Base-by-base conservation (phyloP, 2,797 vertebrate species). In the Melanotaenia boesemani region DNA sequence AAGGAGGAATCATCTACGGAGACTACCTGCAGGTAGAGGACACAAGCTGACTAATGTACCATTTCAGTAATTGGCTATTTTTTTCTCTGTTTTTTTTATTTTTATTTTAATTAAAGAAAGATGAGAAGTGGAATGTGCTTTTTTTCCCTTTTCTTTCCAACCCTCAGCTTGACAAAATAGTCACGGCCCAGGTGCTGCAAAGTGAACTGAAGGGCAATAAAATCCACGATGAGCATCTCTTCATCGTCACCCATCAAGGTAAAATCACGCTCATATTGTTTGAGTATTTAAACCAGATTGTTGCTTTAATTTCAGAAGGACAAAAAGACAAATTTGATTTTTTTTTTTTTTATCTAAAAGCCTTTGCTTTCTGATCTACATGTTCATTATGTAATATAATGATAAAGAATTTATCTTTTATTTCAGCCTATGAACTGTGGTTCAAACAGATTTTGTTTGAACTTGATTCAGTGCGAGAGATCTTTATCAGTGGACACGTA, bases 191-290 rank as follows among this genome's bases (percentile, higher is more conserved):
- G 88, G 95, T 96, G 57, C 92, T 99, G 81, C 95, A 98, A 84
- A 99, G 98, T 90, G 96, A 98, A 90, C 72, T 96, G 62, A 96
- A 95, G 74, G 97, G 97, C 30, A 96, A 97, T 64, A 98, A 96
- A 94, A 97, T 99, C 82, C 98, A 99, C 0, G 98, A 99, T 69
- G 98, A 99, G 66, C 98, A 99, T 76, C 96, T 99, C 79, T 99
- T 99, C 87, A 99, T 99, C n/a, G 95, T 99, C 81, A 99, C 97
- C 0, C 98, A 99, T 86, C 97, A 99, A 96, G 96, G 98, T 98
- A 93, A 89, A 72, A 64, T 30, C n/a, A 32, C 12, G 8, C 36
- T 44, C 5, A 0, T 7, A 8, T 22, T 61, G 32, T 63, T 67
- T 12, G 1, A 36, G 22, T 4, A 34, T 32, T 8, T 9, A 50